Evolutionary conservation across 2,888 invertebrate species (phyloP).

Genomic region (Epinotia demarniana): DNA sequence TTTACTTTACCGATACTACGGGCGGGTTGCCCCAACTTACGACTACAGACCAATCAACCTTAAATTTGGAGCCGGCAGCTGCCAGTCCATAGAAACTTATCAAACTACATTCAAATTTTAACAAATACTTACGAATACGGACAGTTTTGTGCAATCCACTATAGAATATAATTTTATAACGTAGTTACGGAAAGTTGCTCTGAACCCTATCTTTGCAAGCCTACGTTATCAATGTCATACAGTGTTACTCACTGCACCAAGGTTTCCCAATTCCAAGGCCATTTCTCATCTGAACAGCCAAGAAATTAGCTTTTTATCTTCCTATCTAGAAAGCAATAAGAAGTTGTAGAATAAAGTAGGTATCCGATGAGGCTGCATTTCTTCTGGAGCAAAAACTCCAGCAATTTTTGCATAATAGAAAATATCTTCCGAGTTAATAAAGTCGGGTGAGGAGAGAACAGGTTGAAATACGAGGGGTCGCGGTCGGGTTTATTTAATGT

Average conservation of each 20-base stretch:
- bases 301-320: slow-evolving; percentile 33
- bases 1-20: slow-evolving; percentile 1
- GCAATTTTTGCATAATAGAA: slow-evolving; percentile 42
- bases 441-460: slow-evolving; percentile 37
- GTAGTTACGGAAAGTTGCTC: too few relatives aligned
- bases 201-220: too few relatives aligned
- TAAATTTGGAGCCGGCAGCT: too few relatives aligned
- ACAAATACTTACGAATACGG: too few relatives aligned
- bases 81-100: too few relatives aligned
- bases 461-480: slow-evolving; percentile 46
- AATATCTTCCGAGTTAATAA: slow-evolving; percentile 44
- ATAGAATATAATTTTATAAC: too few relatives aligned
- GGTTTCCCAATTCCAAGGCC: slow-evolving; percentile 13
- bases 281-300: slow-evolving; percentile 14
- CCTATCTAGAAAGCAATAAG: slow-evolving; percentile 21
- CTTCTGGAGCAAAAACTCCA: slow-evolving; percentile 27
- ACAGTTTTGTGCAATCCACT: too few relatives aligned
- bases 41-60: too few relatives aligned
- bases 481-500: slow-evolving; percentile 46
- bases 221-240: background rate
- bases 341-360: slow-evolving; percentile 25
- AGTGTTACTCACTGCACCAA: background rate
- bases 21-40: too few relatives aligned
- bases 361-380: slow-evolving; percentile 27
- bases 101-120: too few relatives aligned